phyloP scores from a whole-genome alignment of 2,888 invertebrate genomes.

The Morpho achilles region DNA sequence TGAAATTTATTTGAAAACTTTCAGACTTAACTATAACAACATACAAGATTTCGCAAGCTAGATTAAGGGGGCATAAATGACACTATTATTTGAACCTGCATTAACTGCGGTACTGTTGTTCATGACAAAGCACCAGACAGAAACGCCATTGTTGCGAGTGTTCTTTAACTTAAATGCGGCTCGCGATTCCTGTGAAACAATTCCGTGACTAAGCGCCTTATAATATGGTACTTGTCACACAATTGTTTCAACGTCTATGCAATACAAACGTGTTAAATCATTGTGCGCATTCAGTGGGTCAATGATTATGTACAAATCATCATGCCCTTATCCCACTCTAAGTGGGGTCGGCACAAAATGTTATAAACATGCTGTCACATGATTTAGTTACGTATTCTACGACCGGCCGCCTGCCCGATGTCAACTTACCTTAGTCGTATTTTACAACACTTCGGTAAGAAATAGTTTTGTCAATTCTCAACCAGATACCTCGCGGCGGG shows the following conservation, averaged over 20 bases:
- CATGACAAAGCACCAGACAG: conserved; percentile 6
- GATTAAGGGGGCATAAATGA: conserved; percentile 3
- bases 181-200: conserved; percentile 7
- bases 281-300: background rate
- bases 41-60: background rate
- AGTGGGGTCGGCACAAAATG: no score
- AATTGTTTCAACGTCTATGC: conserved; percentile 13
- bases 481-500: no score
- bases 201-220: conserved; percentile 20
- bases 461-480: no score
- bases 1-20: no score
- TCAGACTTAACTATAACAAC: background rate
- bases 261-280: conserved; percentile 2
- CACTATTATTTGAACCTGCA: background rate
- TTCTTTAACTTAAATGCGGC: conserved; percentile 2
- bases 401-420: no score
- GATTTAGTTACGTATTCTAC: no score
- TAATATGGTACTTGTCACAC: conserved; percentile 15
- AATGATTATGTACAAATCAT: background rate
- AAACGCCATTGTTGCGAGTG: conserved; percentile 4
- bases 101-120: conserved; percentile 4
- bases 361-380: no score
- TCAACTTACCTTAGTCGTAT: no score
- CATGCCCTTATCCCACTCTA: no score
- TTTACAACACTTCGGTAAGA: no score